These are phyloP conservation scores for Acronicta psi DNA, from an alignment of 2,888 invertebrate species.

Conservation along the genomic window DNA sequence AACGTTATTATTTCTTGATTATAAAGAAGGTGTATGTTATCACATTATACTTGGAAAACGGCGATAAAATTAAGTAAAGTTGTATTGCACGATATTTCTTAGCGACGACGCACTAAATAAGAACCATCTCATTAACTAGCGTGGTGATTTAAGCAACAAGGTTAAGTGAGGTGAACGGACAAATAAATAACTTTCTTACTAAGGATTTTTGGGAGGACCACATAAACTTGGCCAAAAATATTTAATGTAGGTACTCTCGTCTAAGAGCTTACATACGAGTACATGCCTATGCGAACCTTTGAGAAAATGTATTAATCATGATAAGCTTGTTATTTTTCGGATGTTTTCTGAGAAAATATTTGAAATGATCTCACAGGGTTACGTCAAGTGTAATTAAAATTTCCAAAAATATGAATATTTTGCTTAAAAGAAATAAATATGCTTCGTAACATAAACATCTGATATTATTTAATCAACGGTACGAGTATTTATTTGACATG, in stretches of 20 bases:
- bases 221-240: conserved; percentile 46
- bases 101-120: conserved; percentile 65
- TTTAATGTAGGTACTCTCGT: conserved; percentile 48
- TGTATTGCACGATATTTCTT: conserved; percentile 64
- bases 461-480: no score
- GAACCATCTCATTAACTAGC: conserved; percentile 65
- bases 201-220: conserved; percentile 54
- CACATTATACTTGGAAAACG: conserved; percentile 47
- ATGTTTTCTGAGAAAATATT: conserved; percentile 4
- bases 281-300: conserved; percentile 14
- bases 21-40: conserved; percentile 23
- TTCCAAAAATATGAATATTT: neutral
- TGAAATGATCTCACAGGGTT: neutral
- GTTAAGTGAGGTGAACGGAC: conserved; percentile 58
- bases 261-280: conserved; percentile 37
- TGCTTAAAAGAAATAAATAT: no score
- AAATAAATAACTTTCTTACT: conserved; percentile 58
- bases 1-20: conserved; percentile 29
- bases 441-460: no score
- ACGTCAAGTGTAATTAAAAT: neutral
- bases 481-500: neutral
- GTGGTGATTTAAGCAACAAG: conserved; percentile 67
- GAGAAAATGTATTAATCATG: conserved; percentile 30
- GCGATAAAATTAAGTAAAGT: conserved; percentile 58
- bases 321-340: conserved; percentile 6